Evolutionary conservation across 2,888 invertebrate genomes (phyloP), one percentile per base, ranked within the genome.

Genomic region (Coremacera marginata): DNA sequence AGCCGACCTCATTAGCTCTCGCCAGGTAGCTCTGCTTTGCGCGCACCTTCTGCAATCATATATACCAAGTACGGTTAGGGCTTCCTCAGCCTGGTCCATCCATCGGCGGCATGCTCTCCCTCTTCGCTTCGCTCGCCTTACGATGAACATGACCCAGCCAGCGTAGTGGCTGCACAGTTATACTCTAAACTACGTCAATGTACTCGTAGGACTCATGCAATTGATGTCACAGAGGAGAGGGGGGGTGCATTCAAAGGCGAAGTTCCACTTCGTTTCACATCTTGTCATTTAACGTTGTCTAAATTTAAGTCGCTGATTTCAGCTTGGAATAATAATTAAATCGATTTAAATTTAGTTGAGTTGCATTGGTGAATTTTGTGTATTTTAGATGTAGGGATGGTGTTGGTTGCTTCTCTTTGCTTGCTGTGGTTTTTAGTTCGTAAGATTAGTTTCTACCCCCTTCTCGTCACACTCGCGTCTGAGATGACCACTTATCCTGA

Each of bases 401-500:
- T 63, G 63, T 72, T 65, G 62, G 49, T 73, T 73, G 67, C 75
- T 79, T 75, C 74, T 77, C 72, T 75, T 63, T 55, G 72, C 71
- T 70, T 81, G 80, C 74, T 82, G 81, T 77, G 79, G 70, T 82
- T 78, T 76, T 81, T 72, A 79, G 77, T 72, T 74, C 73, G 78
- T 76, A 75, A 25, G 52, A 80, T 86, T 89, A 89, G 86, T 89
- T 89, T 83, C 89, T 87, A 82, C 89, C 88, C 51, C 88, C 95
- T 85, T 92, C 90, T 95, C 94, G 87, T 94, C 94, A 91, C 96
- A 96, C 90, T 96, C 96, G 89, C 96, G 95, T 91, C 95, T 95
- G 92, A 96, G 93, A 91, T 96, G 96, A 82, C 96, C 96, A 82
- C 94, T 93, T 91, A 98, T 88, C 94, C 94, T 91, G 96, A 97